A percentile compares a stretch with the other conserved stretches of the same genome.
These are phyloP conservation scores for Sigmodon hispidus DNA, from an alignment of 2,113 vertebrate species.

Conservation along the genomic window DNA sequence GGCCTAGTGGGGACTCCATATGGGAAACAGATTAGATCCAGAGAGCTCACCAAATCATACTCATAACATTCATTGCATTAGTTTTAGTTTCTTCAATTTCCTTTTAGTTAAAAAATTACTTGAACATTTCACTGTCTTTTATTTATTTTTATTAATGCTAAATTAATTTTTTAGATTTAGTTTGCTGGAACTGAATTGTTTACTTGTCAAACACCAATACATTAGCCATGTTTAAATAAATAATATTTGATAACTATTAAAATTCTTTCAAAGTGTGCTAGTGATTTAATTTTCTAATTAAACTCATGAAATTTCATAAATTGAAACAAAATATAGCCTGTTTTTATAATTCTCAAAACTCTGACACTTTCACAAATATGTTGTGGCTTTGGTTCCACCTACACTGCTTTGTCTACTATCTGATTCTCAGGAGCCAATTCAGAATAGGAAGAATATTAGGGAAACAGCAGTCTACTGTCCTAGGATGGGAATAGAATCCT, in stretches of 20 bases:
- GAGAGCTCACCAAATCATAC: neutral
- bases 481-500: neutral
- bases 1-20: neutral
- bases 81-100: conserved; percentile 16
- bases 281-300: conserved; percentile 30
- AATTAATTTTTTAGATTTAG: conserved; percentile 62
- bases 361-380: neutral
- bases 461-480: neutral
- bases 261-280: neutral
- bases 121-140: neutral
- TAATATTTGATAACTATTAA: conserved; percentile 43
- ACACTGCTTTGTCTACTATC: neutral
- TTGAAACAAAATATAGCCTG: neutral
- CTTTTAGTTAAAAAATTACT: neutral
- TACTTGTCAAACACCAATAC: conserved; percentile 1
- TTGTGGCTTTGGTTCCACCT: neutral
- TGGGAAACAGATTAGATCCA: neutral
- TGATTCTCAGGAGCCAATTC: neutral
- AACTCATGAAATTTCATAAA: neutral
- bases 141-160: conserved; percentile 31
- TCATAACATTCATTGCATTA: neutral
- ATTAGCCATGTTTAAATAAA: conserved; percentile 48
- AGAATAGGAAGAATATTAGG: neutral
- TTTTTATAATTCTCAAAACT: neutral
- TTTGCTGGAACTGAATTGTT: conserved; percentile 44